phyloP scores from a whole-genome alignment of 2,888 invertebrate species.

The Gastracanthus pulcherrimus region DNA sequence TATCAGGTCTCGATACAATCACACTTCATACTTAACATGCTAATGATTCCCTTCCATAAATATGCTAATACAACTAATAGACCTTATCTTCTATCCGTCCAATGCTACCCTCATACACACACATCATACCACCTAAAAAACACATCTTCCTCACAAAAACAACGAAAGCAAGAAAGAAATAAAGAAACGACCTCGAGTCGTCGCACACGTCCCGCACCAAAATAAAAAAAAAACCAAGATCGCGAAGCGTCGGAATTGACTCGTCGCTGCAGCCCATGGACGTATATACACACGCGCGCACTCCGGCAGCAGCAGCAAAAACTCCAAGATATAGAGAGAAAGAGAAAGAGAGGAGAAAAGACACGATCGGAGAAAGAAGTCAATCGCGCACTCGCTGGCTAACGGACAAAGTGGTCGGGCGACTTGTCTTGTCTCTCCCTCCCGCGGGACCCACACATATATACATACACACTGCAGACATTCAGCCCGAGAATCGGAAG shows the following conservation, averaged over 20 bases:
- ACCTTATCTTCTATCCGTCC: constrained; percentile 12
- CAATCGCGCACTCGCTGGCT: constrained; percentile 25
- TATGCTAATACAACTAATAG: constrained; percentile 21
- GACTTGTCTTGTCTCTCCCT: constrained; percentile 67
- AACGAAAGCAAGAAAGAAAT: background rate
- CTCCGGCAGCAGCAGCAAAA: background rate
- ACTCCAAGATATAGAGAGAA: background rate
- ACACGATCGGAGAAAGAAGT: constrained; percentile 44
- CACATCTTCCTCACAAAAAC: background rate
- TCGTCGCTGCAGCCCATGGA: constrained; percentile 40
- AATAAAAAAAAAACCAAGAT: background rate
- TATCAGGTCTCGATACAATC: constrained; percentile 23
- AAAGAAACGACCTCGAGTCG: background rate
- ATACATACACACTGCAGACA: background rate
- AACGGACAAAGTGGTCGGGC: constrained; percentile 74
- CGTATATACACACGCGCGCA: too few relatives aligned
- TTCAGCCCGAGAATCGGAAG: background rate
- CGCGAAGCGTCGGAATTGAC: constrained; percentile 39
- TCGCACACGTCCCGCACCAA: background rate
- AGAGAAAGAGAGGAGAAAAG: constrained; percentile 27
- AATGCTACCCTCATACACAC: background rate
- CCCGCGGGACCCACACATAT: background rate
- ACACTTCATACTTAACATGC: constrained; percentile 16
- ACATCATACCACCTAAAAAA: background rate
- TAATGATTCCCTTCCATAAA: constrained; percentile 26